Evolutionary conservation across 2,797 vertebrate species (phyloP).

Genomic region (Darevskia nairensis): DNA sequence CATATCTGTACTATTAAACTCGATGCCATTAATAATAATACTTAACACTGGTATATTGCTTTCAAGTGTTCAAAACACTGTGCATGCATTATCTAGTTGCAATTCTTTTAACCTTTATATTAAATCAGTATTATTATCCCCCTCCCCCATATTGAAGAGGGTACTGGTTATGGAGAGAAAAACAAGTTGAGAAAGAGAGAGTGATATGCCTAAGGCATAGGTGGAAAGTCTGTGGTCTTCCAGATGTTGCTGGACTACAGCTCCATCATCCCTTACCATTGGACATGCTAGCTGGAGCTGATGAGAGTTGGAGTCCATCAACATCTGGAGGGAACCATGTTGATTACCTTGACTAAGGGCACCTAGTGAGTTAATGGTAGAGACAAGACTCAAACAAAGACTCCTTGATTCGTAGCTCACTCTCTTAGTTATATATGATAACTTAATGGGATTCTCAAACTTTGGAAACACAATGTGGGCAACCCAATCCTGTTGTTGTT

Average conservation of each 20-base stretch:
- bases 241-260: too few species aligned
- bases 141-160: background rate
- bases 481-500: background rate
- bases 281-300: too few species aligned
- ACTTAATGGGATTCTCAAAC: background rate
- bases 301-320: background rate
- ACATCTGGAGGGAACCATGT: too few species aligned
- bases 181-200: too few species aligned
- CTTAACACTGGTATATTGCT: background rate
- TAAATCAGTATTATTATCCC: background rate
- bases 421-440: background rate
- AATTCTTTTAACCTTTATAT: background rate
- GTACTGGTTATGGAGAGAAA: too few species aligned
- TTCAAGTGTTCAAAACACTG: background rate
- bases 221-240: too few species aligned
- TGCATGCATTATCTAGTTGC: background rate
- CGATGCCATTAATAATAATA: background rate
- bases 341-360: background rate
- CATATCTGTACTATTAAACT: background rate
- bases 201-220: too few species aligned
- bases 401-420: background rate
- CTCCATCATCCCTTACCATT: too few species aligned
- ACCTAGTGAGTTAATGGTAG: background rate
- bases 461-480: background rate
- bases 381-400: background rate